phyloP scores from a whole-genome alignment of 2,113 vertebrate genomes.

The Tor tambroides region DNA sequence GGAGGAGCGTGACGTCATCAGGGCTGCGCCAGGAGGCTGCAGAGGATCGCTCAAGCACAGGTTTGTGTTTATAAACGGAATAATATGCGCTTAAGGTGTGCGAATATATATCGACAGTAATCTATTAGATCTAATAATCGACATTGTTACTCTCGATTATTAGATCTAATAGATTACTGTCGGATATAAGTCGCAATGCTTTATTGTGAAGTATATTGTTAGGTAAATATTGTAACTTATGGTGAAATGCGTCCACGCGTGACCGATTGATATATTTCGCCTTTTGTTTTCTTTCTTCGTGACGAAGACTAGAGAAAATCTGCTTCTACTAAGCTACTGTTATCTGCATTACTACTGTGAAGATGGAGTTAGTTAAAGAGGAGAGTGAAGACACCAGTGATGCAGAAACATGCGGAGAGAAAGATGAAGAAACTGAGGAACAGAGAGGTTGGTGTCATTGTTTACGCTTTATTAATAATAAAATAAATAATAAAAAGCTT shows the following conservation, averaged over 20 bases:
- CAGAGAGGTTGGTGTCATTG: background rate
- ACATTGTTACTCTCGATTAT: background rate
- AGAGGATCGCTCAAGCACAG: background rate
- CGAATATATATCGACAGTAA: too few species aligned
- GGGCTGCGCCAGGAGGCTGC: background rate
- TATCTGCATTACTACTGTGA: background rate
- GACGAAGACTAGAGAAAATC: background rate
- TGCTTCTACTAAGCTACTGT: background rate
- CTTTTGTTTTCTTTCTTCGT: background rate
- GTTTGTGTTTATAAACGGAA: background rate
- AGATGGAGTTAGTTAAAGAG: background rate
- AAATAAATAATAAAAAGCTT: background rate
- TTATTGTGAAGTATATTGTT: background rate
- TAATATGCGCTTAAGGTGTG: background rate
- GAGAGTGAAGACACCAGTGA: background rate
- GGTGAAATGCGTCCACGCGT: background rate
- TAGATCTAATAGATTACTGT: background rate
- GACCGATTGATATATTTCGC: background rate
- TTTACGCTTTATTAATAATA: background rate
- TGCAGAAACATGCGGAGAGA: background rate
- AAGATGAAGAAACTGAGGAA: background rate
- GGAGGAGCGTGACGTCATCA: background rate
- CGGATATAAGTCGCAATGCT: background rate
- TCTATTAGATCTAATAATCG: too few species aligned
- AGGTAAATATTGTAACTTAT: background rate